A percentile compares a stretch with the other conserved stretches of the same genome.
phyloP scores from a whole-genome alignment of 2,113 vertebrate genomes.

The Archocentrus centrarchus region DNA sequence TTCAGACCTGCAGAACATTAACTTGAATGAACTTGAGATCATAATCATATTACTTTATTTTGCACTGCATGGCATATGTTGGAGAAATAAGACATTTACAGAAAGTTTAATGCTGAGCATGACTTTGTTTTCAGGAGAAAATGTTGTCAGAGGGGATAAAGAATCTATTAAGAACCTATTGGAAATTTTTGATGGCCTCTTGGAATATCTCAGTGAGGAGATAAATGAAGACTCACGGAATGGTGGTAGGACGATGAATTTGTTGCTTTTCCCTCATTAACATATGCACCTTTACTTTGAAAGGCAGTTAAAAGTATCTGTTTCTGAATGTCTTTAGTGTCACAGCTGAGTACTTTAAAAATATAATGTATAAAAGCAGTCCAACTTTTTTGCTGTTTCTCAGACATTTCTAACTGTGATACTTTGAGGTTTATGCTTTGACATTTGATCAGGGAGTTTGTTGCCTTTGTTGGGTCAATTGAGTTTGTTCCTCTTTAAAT shows the following conservation, averaged over 20 bases:
- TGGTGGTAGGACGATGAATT: conserved; percentile 76
- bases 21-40: background rate
- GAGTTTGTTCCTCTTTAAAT: conserved; percentile 29
- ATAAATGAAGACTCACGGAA: conserved; percentile 84
- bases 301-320: background rate
- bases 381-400: background rate
- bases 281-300: background rate
- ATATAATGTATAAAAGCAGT: background rate
- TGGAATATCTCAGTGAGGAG: conserved; percentile 95
- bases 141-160: conserved; percentile 89
- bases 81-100: background rate
- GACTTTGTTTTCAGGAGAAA: conserved; percentile 86
- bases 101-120: background rate
- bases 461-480: background rate
- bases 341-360: background rate
- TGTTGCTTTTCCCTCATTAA: background rate
- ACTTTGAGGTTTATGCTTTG: background rate
- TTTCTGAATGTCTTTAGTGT: background rate
- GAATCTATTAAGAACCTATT: conserved; percentile 93
- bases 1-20: background rate
- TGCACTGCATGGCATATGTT: background rate
- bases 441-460: background rate
- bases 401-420: background rate
- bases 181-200: conserved; percentile 96
- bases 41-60: background rate